Conservation (phyloP, 2,888 invertebrate genomes). For the Apotomis betuletana region DNA sequence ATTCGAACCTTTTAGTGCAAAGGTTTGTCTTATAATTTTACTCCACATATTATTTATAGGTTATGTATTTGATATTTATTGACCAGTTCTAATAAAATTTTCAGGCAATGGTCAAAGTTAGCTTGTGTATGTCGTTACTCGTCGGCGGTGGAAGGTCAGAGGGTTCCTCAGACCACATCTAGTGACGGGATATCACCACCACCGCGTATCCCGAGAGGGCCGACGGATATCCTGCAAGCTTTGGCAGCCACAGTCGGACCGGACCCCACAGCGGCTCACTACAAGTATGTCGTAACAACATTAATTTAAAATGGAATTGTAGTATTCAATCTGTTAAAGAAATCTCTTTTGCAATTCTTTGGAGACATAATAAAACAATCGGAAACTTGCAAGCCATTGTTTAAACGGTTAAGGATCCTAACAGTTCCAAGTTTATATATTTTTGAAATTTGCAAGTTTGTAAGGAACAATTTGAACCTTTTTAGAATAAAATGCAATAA, state of each 20-base stretch:
- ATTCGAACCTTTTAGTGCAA: slow-evolving; percentile 45
- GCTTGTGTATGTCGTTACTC: slow-evolving; percentile 67
- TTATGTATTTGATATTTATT: slow-evolving; percentile 27
- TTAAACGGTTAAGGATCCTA: too few relatives aligned
- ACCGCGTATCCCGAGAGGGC: slow-evolving; percentile 87
- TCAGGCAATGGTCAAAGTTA: slow-evolving; percentile 70
- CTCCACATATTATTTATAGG: slow-evolving; percentile 2
- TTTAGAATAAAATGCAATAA: too few relatives aligned
- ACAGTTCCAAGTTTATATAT: too few relatives aligned
- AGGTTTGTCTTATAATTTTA: slow-evolving; percentile 42
- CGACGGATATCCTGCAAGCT: slow-evolving; percentile 93
- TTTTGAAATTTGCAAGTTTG: too few relatives aligned
- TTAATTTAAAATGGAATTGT: not conserved
- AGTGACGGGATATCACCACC: slow-evolving; percentile 83
- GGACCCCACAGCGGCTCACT: slow-evolving; percentile 94
- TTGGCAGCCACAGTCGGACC: slow-evolving; percentile 90
- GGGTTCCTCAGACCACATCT: slow-evolving; percentile 64
- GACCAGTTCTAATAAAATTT: slow-evolving; percentile 28
- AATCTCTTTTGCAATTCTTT: too few relatives aligned
- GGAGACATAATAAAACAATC: too few relatives aligned
- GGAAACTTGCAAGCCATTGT: too few relatives aligned
- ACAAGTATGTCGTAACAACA: slow-evolving; percentile 80
- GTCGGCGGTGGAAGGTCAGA: slow-evolving; percentile 70
- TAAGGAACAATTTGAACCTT: too few relatives aligned
- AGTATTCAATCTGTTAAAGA: too few relatives aligned